phyloP scores from a whole-genome alignment of 2,888 invertebrate genomes.

The Mythimna loreyi region DNA sequence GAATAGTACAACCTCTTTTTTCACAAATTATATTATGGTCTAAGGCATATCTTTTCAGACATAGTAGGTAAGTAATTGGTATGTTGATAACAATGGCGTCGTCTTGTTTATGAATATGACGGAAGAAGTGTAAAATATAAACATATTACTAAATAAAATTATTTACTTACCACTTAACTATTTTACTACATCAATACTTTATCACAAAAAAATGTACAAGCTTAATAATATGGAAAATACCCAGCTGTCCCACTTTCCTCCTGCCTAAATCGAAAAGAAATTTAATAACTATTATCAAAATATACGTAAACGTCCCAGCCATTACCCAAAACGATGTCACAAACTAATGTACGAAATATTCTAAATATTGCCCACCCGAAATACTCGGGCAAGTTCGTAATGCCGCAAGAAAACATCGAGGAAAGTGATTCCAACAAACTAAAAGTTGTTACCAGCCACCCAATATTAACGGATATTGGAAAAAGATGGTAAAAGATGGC shows the following conservation, averaged over 20 bases:
- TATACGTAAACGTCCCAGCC: slow-evolving; percentile 53
- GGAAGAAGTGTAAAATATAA: background rate
- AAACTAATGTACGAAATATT: slow-evolving; percentile 64
- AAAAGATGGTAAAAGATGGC: slow-evolving; percentile 83
- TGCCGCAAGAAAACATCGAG: slow-evolving; percentile 68
- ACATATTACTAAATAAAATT: background rate
- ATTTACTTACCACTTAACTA: no score
- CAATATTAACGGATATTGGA: slow-evolving; percentile 86
- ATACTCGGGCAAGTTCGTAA: slow-evolving; percentile 54
- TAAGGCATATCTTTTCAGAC: no score
- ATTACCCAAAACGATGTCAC: slow-evolving; percentile 60
- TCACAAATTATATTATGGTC: no score
- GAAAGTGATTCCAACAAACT: slow-evolving; percentile 76
- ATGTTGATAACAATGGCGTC: no score
- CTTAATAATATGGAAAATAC: slow-evolving; percentile 28
- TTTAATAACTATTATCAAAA: slow-evolving; percentile 60
- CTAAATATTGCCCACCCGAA: slow-evolving; percentile 57
- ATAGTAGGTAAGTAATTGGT: no score
- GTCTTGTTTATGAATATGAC: no score
- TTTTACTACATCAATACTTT: background rate
- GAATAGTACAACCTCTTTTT: slow-evolving; percentile 20
- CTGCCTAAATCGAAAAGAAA: slow-evolving; percentile 45
- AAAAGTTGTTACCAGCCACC: slow-evolving; percentile 75
- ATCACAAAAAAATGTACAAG: slow-evolving; percentile 1
- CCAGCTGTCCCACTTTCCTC: slow-evolving; percentile 28